phyloP scores from a whole-genome alignment of 2,888 invertebrate genomes.

The Esperia sulphurella region DNA sequence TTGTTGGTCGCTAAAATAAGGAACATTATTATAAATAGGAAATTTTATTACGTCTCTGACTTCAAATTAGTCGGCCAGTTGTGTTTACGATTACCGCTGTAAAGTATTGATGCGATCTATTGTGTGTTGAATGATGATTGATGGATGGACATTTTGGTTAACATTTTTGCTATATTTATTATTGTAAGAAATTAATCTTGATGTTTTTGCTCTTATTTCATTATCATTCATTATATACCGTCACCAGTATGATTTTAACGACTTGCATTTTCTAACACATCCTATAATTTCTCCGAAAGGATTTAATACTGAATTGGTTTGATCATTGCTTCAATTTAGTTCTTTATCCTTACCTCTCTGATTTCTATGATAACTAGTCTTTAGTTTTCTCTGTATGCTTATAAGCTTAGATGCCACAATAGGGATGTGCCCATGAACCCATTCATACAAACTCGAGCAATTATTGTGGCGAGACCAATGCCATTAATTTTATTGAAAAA shows the following conservation, averaged over 20 bases:
- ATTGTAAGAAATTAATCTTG: neutral
- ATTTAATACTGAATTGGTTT: too few species aligned
- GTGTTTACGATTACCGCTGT: slow-evolving; percentile 4
- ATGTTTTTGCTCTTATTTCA: too few species aligned
- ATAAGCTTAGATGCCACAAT: neutral
- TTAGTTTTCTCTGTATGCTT: too few species aligned
- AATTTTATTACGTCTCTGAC: slow-evolving; percentile 12
- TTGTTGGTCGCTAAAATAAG: slow-evolving; percentile 16
- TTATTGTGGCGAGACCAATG: neutral
- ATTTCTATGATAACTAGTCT: too few species aligned
- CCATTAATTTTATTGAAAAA: slow-evolving; percentile 11
- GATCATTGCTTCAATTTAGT: too few species aligned
- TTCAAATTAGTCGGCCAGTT: neutral
- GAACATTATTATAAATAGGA: too few species aligned
- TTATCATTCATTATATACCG: too few species aligned
- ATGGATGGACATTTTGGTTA: slow-evolving; percentile 5
- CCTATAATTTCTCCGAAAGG: too few species aligned
- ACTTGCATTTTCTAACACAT: too few species aligned
- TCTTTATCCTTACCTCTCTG: too few species aligned
- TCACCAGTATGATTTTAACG: too few species aligned
- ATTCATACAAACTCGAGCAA: neutral
- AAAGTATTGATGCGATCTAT: slow-evolving; percentile 3
- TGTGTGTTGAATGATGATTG: slow-evolving; percentile 11
- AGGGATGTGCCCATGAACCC: slow-evolving; percentile 5
- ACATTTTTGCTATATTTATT: neutral